These are phyloP conservation scores for Biston betularia DNA, from an alignment of 2,888 invertebrate species.

Conservation along the genomic window DNA sequence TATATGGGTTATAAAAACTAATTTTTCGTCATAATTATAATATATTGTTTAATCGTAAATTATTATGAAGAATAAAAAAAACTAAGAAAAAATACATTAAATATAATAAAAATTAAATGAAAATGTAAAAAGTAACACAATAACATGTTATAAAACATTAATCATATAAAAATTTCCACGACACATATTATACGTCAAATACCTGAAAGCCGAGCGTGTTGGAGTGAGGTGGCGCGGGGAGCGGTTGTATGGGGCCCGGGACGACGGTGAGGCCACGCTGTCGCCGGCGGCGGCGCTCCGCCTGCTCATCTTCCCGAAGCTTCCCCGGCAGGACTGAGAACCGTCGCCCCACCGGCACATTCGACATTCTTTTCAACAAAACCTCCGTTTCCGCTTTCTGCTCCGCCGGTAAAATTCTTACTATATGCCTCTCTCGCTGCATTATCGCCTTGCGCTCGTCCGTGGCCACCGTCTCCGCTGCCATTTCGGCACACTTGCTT, in stretches of 20 bases:
- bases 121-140: neutral
- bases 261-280: slow-evolving; percentile 11
- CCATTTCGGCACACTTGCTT: slow-evolving; percentile 73
- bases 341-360: slow-evolving; percentile 70
- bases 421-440: slow-evolving; percentile 69
- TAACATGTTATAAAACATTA: neutral
- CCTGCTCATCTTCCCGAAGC: slow-evolving; percentile 51
- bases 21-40: neutral
- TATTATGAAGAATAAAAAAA: neutral
- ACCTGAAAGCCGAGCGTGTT: neutral
- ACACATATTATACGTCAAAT: neutral
- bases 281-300: slow-evolving; percentile 52
- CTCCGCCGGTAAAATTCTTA: slow-evolving; percentile 66
- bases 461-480: slow-evolving; percentile 61
- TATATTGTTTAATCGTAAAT: neutral
- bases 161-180: neutral
- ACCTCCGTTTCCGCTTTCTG: slow-evolving; percentile 70
- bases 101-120: neutral
- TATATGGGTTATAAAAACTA: no score
- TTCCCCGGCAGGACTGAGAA: slow-evolving; percentile 75
- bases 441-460: slow-evolving; percentile 75
- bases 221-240: neutral
- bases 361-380: slow-evolving; percentile 76
- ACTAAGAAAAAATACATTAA: neutral
- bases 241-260: neutral